Evolutionary conservation across 2,888 invertebrate species (phyloP).

Genomic region (Nephrotoma flavescens): DNA sequence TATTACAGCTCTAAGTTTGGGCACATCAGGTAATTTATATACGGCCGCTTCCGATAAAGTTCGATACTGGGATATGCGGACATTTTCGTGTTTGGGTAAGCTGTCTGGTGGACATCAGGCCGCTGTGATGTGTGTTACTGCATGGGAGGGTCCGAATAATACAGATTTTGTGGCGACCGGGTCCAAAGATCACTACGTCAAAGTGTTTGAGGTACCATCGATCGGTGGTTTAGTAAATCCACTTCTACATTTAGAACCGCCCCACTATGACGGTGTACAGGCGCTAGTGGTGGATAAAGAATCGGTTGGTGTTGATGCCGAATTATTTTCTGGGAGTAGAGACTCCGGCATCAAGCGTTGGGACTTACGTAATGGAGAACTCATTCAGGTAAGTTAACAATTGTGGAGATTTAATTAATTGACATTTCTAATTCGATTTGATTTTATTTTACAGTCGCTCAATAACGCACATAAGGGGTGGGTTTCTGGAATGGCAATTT

Average conservation of each 20-base stretch:
- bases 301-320: conserved; percentile 26
- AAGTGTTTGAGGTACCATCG: conserved; percentile 35
- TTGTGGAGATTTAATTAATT: neutral
- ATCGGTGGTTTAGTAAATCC: conserved; percentile 38
- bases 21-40: conserved; percentile 50
- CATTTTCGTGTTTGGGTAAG: conserved; percentile 55
- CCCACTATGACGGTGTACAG: conserved; percentile 83
- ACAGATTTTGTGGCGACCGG: conserved; percentile 60
- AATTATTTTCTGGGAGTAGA: conserved; percentile 67
- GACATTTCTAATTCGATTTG: neutral
- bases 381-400: conserved; percentile 18
- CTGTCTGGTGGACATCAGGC: conserved; percentile 67
- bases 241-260: conserved; percentile 57
- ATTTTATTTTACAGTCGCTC: conserved; percentile 35
- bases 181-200: conserved; percentile 75
- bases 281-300: conserved; percentile 52
- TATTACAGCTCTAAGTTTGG: conserved; percentile 53
- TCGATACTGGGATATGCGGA: conserved; percentile 70
- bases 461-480: conserved; percentile 80
- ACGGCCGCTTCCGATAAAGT: conserved; percentile 68
- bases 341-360: conserved; percentile 79
- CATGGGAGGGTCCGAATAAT: conserved; percentile 35
- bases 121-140: conserved; percentile 69
- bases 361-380: conserved; percentile 39
- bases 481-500: conserved; percentile 59